These are phyloP conservation scores for Leucophenga maculata DNA, from an alignment of 2,888 invertebrate species.

Conservation along the genomic window DNA sequence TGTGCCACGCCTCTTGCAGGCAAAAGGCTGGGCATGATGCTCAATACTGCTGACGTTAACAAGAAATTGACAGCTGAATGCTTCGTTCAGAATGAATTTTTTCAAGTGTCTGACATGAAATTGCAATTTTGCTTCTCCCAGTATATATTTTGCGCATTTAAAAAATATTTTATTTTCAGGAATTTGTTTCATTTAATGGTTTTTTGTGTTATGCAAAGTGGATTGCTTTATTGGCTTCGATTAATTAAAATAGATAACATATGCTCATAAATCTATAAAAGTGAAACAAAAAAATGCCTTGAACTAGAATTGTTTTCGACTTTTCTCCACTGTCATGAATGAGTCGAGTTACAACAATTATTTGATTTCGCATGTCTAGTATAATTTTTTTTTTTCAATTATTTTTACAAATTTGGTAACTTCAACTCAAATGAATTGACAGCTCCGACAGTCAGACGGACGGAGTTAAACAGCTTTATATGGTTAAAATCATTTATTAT, in stretches of 20 bases:
- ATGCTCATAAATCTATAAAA: no score
- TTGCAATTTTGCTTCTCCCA: constrained; percentile 10
- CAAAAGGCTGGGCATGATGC: constrained; percentile 18
- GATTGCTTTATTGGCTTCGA: no score
- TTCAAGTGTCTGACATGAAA: constrained; percentile 32
- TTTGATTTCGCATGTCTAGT: constrained; percentile 22
- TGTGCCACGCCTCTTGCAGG: no score
- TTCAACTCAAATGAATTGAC: constrained; percentile 57
- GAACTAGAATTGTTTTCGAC: no score
- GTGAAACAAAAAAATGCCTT: no score
- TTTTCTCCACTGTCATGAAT: no score
- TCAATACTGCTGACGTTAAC: constrained; percentile 37
- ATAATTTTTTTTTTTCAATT: constrained; percentile 27
- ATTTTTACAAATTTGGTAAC: constrained; percentile 58
- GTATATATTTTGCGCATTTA: neutral
- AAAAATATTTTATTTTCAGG: neutral
- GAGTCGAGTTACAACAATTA: neutral
- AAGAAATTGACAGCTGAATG: constrained; percentile 58
- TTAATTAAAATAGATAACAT: no score
- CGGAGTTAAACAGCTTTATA: constrained; percentile 23
- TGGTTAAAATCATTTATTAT: neutral
- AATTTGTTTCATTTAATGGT: neutral
- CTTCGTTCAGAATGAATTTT: constrained; percentile 23
- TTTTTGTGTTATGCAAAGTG: constrained; percentile 1
- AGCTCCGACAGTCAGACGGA: constrained; percentile 28